Evolutionary conservation across 1,140 invertebrate species (phyloP).

Genomic region (Drosophila neocordata): DNA sequence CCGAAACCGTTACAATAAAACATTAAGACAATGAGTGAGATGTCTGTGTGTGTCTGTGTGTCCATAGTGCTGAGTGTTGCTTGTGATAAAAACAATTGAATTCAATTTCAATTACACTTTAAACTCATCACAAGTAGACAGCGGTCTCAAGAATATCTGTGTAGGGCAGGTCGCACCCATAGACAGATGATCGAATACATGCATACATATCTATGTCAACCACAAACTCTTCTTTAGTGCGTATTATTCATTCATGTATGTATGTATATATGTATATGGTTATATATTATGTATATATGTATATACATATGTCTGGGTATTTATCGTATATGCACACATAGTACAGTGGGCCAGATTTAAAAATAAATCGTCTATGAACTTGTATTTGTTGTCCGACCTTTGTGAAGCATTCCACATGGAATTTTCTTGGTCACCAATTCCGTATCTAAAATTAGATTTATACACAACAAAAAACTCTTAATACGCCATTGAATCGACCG

Average conservation of each 20-base stretch:
- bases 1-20: constrained; percentile 44
- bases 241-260: too few relatives aligned
- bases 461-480: too few relatives aligned
- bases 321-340: neutral
- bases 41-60: constrained; percentile 16
- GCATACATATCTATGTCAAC: constrained; percentile 12
- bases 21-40: constrained; percentile 7
- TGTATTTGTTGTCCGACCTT: constrained; percentile 1
- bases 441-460: neutral
- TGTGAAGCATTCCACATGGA: neutral
- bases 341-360: constrained; percentile 2
- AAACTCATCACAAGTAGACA: neutral
- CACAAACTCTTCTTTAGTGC: too few relatives aligned
- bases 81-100: neutral
- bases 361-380: constrained; percentile 5
- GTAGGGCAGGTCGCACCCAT: constrained; percentile 8
- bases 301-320: neutral
- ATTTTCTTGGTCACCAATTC: constrained; percentile 7
- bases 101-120: neutral
- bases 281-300: constrained; percentile 7
- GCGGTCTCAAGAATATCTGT: neutral
- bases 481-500: too few relatives aligned
- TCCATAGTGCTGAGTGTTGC: constrained; percentile 33
- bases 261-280: too few relatives aligned
- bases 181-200: neutral